Percentiles rank a stretch among this genome's conserved stretches.
Evolutionary conservation across 2,888 invertebrate genomes (phyloP).

Genomic region (Acanthosepion lycidas): DNA sequence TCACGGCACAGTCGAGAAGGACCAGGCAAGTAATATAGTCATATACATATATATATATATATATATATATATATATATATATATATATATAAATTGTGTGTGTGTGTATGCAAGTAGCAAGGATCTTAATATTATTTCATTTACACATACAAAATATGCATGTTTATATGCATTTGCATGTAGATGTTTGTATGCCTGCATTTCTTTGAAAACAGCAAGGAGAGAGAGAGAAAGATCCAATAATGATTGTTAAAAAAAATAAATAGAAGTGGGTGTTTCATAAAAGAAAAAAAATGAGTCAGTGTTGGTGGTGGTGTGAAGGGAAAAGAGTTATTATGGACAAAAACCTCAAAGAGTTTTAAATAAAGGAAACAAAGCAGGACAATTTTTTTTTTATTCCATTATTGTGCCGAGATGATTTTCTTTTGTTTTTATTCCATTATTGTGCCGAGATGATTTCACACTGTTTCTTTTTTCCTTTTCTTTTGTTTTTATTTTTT

Average conservation of each 20-base stretch:
- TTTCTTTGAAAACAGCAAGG: background rate
- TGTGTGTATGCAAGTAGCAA: background rate
- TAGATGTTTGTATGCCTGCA: background rate
- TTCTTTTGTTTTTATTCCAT: background rate
- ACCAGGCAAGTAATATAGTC: background rate
- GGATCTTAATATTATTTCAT: background rate
- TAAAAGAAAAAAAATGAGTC: background rate
- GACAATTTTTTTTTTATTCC: background rate
- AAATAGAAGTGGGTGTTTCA: background rate
- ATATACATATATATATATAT: no score
- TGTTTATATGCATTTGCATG: background rate
- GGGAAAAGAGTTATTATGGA: background rate
- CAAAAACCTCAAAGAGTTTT: slow-evolving; percentile 25
- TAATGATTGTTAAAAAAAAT: background rate
- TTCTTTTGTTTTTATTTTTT: background rate
- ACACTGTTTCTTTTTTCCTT: no score
- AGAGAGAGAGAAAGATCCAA: background rate
- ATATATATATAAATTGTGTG: no score
- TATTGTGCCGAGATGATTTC: background rate
- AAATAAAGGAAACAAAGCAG: background rate
- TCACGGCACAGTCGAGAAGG: background rate
- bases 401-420: slow-evolving; percentile 20
- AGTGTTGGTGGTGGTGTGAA: background rate
- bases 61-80: no score
- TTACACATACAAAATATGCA: background rate